Percentiles rank a stretch among this genome's conserved stretches.
These are phyloP conservation scores for Phaedon cochleariae DNA, from an alignment of 2,888 invertebrate species.

Conservation along the genomic window DNA sequence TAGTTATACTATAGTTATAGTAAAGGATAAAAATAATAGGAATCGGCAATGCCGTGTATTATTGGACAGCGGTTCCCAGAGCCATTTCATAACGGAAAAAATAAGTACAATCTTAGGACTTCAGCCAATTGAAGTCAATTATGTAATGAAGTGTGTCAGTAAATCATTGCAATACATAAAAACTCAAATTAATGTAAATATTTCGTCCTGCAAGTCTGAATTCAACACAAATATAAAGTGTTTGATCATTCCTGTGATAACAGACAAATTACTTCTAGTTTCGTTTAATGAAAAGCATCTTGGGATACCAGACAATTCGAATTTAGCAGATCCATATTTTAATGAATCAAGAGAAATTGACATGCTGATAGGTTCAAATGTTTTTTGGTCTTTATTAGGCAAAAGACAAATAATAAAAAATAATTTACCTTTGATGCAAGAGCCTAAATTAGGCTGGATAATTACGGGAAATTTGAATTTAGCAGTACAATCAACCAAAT, in stretches of 20 bases:
- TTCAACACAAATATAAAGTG: conserved; percentile 19
- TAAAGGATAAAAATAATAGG: too few species aligned
- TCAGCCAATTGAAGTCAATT: conserved; percentile 12
- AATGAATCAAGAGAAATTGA: conserved; percentile 28
- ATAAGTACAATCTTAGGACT: conserved; percentile 15
- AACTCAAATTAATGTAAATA: conserved; percentile 2
- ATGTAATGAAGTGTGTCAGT: conserved; percentile 12
- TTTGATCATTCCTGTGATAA: conserved; percentile 21
- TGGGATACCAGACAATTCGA: conserved; percentile 26
- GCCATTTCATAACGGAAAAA: too few species aligned
- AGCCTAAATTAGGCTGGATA: conserved; percentile 34
- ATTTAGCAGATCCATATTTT: conserved; percentile 33
- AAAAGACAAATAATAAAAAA: conserved; percentile 27
- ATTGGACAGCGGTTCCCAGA: too few species aligned
- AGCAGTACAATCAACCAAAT: neutral
- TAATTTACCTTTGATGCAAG: conserved; percentile 18
- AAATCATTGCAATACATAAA: neutral
- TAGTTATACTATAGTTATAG: too few species aligned
- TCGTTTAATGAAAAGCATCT: conserved; percentile 21
- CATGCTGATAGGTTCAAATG: conserved; percentile 30
- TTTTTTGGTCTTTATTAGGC: conserved; percentile 26
- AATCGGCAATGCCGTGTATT: too few species aligned
- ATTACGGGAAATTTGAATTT: conserved; percentile 29
- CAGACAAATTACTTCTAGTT: conserved; percentile 23
- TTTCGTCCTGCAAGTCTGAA: conserved; percentile 15